Evolutionary conservation across 2,113 vertebrate species (phyloP).

Genomic region (Xyliphius kryptos): DNA sequence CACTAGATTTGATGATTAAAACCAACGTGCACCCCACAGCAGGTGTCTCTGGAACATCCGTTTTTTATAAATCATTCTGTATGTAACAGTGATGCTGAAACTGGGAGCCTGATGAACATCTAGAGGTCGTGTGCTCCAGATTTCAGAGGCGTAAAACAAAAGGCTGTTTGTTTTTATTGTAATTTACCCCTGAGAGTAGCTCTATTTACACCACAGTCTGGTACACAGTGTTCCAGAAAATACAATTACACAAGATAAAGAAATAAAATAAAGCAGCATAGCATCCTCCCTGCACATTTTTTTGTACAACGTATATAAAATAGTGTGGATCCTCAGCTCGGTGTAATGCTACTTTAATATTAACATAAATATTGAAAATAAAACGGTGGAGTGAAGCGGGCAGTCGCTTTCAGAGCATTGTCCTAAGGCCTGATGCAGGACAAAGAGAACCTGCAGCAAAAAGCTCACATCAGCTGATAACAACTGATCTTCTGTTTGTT

Average conservation of each 20-base stretch:
- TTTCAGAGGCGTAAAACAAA: constrained; percentile 14
- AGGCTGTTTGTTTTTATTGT: not conserved
- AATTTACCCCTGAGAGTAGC: not conserved
- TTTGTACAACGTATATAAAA: too few relatives aligned
- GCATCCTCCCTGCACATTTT: not conserved
- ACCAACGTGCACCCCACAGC: too few relatives aligned
- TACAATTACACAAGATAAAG: not conserved
- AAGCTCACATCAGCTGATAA: constrained; percentile 16
- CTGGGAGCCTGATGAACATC: not conserved
- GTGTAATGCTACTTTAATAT: too few relatives aligned
- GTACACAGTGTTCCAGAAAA: not conserved
- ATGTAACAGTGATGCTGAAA: not conserved
- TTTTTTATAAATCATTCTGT: too few relatives aligned
- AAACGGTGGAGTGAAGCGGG: too few relatives aligned
- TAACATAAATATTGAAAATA: too few relatives aligned
- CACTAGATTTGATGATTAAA: too few relatives aligned
- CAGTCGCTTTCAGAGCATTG: constrained; percentile 19
- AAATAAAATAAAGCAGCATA: not conserved
- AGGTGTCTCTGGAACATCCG: too few relatives aligned
- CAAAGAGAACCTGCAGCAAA: constrained; percentile 27
- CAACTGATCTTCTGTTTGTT: constrained; percentile 36
- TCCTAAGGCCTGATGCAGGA: constrained; percentile 15
- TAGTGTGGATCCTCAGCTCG: too few relatives aligned
- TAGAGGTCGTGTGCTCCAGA: not conserved
- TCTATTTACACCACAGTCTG: not conserved